Evolutionary conservation across 2,888 invertebrate genomes (phyloP).

Genomic region (Hecatera dysodea): DNA sequence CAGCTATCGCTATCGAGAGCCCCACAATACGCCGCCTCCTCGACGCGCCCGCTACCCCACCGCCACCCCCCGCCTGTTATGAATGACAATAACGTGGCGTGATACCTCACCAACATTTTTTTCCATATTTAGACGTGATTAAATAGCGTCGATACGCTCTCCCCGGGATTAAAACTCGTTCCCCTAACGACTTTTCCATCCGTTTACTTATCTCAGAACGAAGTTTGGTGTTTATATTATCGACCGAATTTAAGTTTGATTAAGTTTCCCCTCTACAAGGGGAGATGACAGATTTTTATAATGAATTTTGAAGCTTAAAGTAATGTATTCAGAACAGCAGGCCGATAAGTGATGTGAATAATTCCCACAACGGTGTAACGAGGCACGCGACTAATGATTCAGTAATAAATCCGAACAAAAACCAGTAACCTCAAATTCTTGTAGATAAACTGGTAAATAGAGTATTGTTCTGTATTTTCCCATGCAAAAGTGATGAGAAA

Average conservation of each 20-base stretch:
- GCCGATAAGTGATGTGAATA: conserved; percentile 39
- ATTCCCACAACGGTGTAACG: conserved; percentile 45
- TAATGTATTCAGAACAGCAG: conserved; percentile 48
- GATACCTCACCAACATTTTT: conserved; percentile 85
- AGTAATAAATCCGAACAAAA: conserved; percentile 53
- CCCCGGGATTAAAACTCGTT: conserved; percentile 84
- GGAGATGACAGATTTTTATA: conserved; percentile 66
- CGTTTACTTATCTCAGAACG: conserved; percentile 83
- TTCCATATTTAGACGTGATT: conserved; percentile 89
- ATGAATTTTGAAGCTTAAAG: conserved; percentile 50
- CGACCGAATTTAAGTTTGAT: conserved; percentile 87
- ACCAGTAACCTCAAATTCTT: conserved; percentile 55
- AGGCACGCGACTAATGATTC: conserved; percentile 61
- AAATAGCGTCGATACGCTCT: conserved; percentile 84
- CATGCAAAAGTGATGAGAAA: conserved; percentile 53
- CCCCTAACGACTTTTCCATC: conserved; percentile 84
- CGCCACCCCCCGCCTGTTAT: conserved; percentile 79
- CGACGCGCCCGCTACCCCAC: conserved; percentile 63
- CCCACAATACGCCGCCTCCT: conserved; percentile 60
- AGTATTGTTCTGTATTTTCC: conserved; percentile 53
- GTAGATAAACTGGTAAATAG: conserved; percentile 54
- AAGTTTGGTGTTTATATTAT: conserved; percentile 87
- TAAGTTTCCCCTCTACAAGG: conserved; percentile 80
- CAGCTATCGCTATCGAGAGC: conserved; percentile 82
- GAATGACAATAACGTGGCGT: conserved; percentile 89